These are phyloP conservation scores for Eueides isabella DNA, from an alignment of 1,140 invertebrate species.

Conservation along the genomic window DNA sequence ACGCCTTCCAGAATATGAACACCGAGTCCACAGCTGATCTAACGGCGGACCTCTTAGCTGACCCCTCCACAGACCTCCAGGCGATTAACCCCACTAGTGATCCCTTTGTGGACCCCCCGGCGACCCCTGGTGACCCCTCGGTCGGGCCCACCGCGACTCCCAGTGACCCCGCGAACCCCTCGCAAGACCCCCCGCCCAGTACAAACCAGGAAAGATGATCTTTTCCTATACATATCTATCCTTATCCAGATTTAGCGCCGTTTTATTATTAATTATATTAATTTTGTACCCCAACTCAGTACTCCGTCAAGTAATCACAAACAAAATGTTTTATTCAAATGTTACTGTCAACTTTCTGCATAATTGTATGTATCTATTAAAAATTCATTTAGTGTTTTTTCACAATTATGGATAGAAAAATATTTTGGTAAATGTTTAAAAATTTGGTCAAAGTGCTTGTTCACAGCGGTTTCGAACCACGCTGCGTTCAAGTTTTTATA, in stretches of 20 bases:
- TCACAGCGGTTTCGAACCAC: no score
- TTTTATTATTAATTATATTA: background rate
- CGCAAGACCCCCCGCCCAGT: constrained; percentile 18
- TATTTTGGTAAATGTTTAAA: no score
- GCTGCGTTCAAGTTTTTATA: no score
- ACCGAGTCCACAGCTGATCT: constrained; percentile 9
- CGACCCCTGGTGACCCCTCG: background rate
- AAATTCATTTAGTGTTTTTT: background rate
- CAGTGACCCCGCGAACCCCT: background rate
- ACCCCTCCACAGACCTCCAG: background rate
- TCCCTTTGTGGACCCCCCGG: background rate
- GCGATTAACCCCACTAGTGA: background rate
- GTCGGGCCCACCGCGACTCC: background rate
- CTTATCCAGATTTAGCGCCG: background rate
- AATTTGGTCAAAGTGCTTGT: no score
- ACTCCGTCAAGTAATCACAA: background rate
- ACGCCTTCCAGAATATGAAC: constrained; percentile 35
- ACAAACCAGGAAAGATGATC: constrained; percentile 5
- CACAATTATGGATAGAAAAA: no score
- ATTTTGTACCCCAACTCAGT: background rate
- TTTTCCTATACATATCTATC: background rate
- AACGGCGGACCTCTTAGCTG: background rate
- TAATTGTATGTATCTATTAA: background rate
- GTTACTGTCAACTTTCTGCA: background rate
- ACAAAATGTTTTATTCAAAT: background rate